phyloP scores from a whole-genome alignment of 1,140 invertebrate species.

The Cotesia chilonis region DNA sequence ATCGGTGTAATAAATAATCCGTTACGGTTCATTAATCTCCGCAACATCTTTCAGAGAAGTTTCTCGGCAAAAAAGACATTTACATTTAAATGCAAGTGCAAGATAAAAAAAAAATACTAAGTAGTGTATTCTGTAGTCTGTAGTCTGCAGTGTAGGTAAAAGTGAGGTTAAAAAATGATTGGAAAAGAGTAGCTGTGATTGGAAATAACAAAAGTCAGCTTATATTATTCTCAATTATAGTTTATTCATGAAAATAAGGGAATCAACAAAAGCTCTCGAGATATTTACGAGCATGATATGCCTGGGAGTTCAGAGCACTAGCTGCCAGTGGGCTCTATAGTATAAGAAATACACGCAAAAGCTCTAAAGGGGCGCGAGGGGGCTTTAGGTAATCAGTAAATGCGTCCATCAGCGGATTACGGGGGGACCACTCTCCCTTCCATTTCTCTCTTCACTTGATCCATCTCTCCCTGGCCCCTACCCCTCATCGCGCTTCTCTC shows the following conservation, averaged over 20 bases:
- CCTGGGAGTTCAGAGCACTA: conserved; percentile 30
- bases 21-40: conserved; percentile 21
- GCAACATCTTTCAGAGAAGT: too few relatives aligned
- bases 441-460: conserved; percentile 14
- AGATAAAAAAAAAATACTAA: too few relatives aligned
- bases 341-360: conserved; percentile 44
- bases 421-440: conserved; percentile 42
- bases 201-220: conserved; percentile 8
- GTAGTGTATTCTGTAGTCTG: too few relatives aligned
- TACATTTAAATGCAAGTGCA: too few relatives aligned
- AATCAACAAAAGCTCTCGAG: conserved; percentile 24
- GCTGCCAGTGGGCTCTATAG: conserved; percentile 29
- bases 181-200: conserved; percentile 5
- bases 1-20: conserved; percentile 13
- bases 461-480: background rate
- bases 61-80: background rate
- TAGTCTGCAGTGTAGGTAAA: too few relatives aligned
- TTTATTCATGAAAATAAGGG: conserved; percentile 1
- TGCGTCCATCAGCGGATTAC: conserved; percentile 48
- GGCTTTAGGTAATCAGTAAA: conserved; percentile 45
- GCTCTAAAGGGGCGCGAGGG: conserved; percentile 34
- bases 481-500: background rate
- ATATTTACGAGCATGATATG: conserved; percentile 20
- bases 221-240: conserved; percentile 3
- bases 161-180: background rate